Evolutionary conservation across 2,113 vertebrate species (phyloP).

Genomic region (Lepisosteus osseus): DNA sequence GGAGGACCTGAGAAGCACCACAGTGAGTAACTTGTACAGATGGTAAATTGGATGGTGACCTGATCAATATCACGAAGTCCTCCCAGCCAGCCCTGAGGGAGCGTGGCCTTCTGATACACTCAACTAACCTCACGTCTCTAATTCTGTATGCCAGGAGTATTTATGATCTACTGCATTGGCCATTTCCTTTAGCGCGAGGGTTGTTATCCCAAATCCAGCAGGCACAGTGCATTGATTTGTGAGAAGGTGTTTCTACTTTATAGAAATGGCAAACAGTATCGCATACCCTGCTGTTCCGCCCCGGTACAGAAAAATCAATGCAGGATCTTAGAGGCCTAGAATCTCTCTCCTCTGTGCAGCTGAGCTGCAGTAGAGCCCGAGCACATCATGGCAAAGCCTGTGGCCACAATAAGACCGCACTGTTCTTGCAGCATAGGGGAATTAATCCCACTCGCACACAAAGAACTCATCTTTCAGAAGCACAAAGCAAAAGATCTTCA

Average conservation of each 20-base stretch:
- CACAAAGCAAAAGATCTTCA: constrained; percentile 45
- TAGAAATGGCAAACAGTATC: constrained; percentile 59
- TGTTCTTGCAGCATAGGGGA: constrained; percentile 35
- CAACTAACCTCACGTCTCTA: constrained; percentile 20
- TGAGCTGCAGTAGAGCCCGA: constrained; percentile 16
- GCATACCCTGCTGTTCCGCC: constrained; percentile 52
- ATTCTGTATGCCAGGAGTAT: constrained; percentile 29
- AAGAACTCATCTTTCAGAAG: constrained; percentile 44
- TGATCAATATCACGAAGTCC: constrained; percentile 2
- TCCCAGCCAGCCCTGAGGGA: neutral
- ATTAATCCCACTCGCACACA: constrained; percentile 40
- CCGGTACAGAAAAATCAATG: constrained; percentile 52
- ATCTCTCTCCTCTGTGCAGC: constrained; percentile 57
- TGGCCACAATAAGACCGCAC: constrained; percentile 33
- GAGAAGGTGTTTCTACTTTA: constrained; percentile 37
- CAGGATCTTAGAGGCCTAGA: constrained; percentile 33
- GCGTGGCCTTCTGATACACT: neutral
- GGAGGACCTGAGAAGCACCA: constrained; percentile 12
- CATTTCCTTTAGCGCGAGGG: constrained; percentile 23
- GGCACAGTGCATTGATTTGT: constrained; percentile 45
- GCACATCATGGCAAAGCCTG: neutral
- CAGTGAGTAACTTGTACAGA: neutral
- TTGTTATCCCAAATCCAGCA: constrained; percentile 49
- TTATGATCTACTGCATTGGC: constrained; percentile 24
- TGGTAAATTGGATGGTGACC: neutral